Conservation (phyloP, 2,888 invertebrate species). For the Spisula solida region DNA sequence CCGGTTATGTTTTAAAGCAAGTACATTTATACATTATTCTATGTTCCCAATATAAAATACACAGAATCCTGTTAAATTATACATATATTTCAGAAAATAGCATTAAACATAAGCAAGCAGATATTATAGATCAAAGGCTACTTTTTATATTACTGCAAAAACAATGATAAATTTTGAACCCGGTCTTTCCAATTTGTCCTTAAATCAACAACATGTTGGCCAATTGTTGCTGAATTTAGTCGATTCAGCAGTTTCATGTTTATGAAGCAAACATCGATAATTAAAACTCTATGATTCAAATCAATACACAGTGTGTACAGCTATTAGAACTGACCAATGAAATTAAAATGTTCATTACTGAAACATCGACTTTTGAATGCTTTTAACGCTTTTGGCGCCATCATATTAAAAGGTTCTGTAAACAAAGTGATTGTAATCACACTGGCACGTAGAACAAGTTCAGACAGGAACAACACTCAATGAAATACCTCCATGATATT, state of each 20-base stretch:
- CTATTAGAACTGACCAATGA: background rate
- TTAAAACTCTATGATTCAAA: background rate
- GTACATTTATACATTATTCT: background rate
- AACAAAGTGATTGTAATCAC: background rate
- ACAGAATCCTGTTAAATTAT: background rate
- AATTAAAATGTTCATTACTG: background rate
- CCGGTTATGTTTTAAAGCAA: background rate
- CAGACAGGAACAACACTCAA: background rate
- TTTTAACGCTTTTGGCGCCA: conserved; percentile 22
- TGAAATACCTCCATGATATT: too few relatives aligned
- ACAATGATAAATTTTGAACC: background rate
- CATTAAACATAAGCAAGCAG: background rate
- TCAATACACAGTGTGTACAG: background rate
- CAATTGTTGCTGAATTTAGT: background rate
- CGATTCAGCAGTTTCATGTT: background rate
- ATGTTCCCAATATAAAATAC: background rate
- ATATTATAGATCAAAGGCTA: background rate
- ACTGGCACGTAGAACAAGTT: background rate
- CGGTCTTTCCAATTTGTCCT: background rate
- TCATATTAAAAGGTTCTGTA: background rate
- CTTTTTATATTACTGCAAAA: background rate
- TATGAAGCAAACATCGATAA: background rate
- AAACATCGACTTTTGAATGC: background rate
- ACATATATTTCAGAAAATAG: background rate
- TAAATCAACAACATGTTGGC: background rate